Evolutionary conservation across 2,888 invertebrate species (phyloP), one percentile per base, ranked within the genome.

Genomic region (Anticlea derivata): DNA sequence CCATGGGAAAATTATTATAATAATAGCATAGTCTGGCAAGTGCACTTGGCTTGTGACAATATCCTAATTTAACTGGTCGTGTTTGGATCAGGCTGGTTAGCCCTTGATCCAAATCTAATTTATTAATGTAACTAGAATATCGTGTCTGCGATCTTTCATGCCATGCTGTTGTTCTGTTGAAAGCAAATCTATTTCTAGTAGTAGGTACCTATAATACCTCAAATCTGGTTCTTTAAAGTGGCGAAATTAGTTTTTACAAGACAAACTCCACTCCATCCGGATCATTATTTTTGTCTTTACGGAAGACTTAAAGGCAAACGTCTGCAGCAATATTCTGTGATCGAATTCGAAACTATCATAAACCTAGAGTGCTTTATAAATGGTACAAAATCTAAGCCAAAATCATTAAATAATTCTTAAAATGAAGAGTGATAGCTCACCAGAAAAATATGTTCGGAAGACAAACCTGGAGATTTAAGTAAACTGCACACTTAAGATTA

Each of bases 21-120:
- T 82, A 86, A 87, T 87, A 85, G 81, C 71, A 64, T 68, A 68
- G 63, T 70, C 83, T 86, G 87, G 82, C 87, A 86, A 70, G 73
- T 70, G 73, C 65, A 77, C 70, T 86, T 88, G 87, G 86, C 88
- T 78, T 70, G 75, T 78, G 74, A 81, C 80, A 70, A 72, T 80
- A 75, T 78, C 75, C 81, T 80, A 80, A 80, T 83, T 80, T 84
- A 83, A 80, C 80, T 72, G 69, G 70, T 70, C 75, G 63, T 68
- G 73, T 71, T 61, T 66, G 61, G 68, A 68, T 80, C 75, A 65
- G 68, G 69, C 71, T 60, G 66, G 55, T 23, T 40, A 20, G 80
- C 83, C 87, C 87, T 87, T 87, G 88, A 86, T 79, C 88, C 78
- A 76, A 75, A 77, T 84, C 66, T 67, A 69, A 68, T 65, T 58